Conservation (phyloP, 2,797 vertebrate genomes). For the Paratrypauchen microcephalus region DNA sequence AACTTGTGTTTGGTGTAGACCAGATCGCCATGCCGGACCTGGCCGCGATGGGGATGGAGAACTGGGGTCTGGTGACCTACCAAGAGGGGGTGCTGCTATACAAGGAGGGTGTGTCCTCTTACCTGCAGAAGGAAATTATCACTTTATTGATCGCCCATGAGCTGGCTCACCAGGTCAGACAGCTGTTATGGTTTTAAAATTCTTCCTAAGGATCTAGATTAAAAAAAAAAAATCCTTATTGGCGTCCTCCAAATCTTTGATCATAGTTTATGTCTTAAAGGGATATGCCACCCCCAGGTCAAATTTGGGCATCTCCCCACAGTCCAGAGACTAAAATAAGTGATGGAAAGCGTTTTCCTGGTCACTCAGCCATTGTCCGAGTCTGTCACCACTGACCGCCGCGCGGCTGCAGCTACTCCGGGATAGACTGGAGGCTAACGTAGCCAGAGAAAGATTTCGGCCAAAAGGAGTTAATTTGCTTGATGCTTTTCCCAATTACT, state of each 20-base stretch:
- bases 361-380: too few species aligned
- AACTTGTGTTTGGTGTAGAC: constrained; percentile 51
- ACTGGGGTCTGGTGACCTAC: constrained; percentile 80
- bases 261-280: background rate
- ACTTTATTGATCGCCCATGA: constrained; percentile 68
- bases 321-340: too few species aligned
- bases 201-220: background rate
- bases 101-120: constrained; percentile 58
- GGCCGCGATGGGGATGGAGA: constrained; percentile 67
- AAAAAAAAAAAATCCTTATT: background rate
- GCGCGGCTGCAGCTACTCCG: too few species aligned
- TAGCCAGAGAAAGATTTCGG: too few species aligned
- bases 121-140: constrained; percentile 54
- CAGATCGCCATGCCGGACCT: constrained; percentile 78
- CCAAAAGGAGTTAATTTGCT: too few species aligned
- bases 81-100: constrained; percentile 68
- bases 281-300: too few species aligned
- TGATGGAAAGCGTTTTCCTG: too few species aligned
- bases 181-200: background rate
- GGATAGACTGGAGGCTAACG: too few species aligned
- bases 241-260: background rate
- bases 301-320: too few species aligned
- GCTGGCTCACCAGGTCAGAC: constrained; percentile 79
- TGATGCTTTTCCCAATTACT: too few species aligned
- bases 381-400: too few species aligned